Conservation (phyloP, 2,888 invertebrate species). For the Spodoptera littoralis region DNA sequence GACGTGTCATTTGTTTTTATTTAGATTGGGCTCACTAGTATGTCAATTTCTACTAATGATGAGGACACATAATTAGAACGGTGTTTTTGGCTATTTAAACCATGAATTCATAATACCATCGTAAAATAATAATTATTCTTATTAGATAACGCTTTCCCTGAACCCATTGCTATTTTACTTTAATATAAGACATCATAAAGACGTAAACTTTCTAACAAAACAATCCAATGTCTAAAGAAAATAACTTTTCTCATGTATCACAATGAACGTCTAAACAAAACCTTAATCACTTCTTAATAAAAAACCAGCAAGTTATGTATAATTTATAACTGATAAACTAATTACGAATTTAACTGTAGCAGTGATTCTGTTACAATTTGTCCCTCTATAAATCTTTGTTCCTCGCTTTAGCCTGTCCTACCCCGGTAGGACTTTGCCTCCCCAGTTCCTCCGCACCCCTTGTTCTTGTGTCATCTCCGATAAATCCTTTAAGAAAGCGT, state of each 20-base stretch:
- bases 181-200: no score
- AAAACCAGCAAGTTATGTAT: conserved; percentile 36
- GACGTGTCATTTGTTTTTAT: no score
- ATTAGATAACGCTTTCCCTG: no score
- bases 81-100: no score
- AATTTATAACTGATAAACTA: conserved; percentile 62
- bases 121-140: no score
- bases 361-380: conserved; percentile 64
- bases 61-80: no score
- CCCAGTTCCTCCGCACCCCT: conserved; percentile 55
- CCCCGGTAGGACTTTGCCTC: conserved; percentile 53
- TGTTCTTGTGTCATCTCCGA: conserved; percentile 61
- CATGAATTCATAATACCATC: no score
- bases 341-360: conserved; percentile 59
- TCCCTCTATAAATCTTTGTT: conserved; percentile 65
- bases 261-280: conserved; percentile 3
- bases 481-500: conserved; percentile 62
- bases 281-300: conserved; percentile 25
- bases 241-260: background rate
- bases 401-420: conserved; percentile 54
- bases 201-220: no score
- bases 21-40: no score
- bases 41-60: no score
- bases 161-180: no score
- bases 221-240: no score